Base-by-base conservation (phyloP, 2,113 vertebrate species). In the Zosterops lateralis region DNA sequence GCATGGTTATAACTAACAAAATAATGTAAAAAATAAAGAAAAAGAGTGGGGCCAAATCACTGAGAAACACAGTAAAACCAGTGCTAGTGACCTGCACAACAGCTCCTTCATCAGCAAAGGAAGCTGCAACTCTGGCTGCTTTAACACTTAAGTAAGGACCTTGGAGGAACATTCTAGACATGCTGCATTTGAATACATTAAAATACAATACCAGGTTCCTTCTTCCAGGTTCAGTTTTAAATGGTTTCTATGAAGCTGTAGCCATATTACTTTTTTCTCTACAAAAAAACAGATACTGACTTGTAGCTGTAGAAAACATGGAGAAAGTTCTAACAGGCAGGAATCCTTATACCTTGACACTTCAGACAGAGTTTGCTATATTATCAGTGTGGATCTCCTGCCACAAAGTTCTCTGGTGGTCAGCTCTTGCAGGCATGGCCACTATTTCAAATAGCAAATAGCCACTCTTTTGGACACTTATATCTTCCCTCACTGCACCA, bases 251-350 rank as follows among this genome's bases (percentile, higher is more conserved):
- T 34, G 53, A 68, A 83, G 14, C 14, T 47, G 60, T 17, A 75
- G 32, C 16, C 53, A 84, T 54, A 62, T 12, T 81, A 20, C 12
- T 57, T 70, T 85, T 65, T 50, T 42, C 16, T 57, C 40, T 64
- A 22, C 24, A 5, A 47, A 79, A 91, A 54, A 1, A 0, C 29
- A 85, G 28, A 32, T 36, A 38, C 0, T 57, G 57, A 61, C 61
- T 65, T 2, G 3, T 11, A 58, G 25, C 14, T 62, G 25, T 5
- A 47, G 53, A 79, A 82, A 81, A 54, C 8, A 58, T 0, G 0
- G 16, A 51, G 25, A 21, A 54, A 47, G 12, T 51, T 84, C 89
- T 24, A 76, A 32, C 8, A 67, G 64, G 57, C 1, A 67, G 40
- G 73, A 87, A 67, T 64, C 44, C 51, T 65, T 65, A 17, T 2